Percentiles rank a stretch among this genome's conserved stretches.
Evolutionary conservation across 1,140 invertebrate genomes (phyloP).

Genomic region (Ericerus pela): DNA sequence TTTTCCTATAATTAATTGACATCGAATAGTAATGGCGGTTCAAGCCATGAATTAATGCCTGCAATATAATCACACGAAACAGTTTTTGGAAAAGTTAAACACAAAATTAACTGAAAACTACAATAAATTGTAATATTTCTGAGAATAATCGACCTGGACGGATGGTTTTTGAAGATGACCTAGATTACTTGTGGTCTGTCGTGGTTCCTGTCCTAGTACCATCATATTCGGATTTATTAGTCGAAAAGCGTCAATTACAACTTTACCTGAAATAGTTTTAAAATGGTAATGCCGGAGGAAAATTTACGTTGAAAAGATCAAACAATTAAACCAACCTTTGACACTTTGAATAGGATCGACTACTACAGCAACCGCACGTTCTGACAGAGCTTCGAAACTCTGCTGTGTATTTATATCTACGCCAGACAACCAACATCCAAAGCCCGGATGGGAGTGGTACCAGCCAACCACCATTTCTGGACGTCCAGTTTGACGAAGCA

Average conservation of each 20-base stretch:
- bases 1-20: conserved; percentile 98
- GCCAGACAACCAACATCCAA: conserved; percentile 99
- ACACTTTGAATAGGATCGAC: conserved; percentile 99
- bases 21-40: conserved; percentile 99
- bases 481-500: conserved; percentile 95
- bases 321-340: conserved; percentile 46
- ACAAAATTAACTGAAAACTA: no score
- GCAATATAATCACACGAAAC: no score
- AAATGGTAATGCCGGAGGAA: neutral
- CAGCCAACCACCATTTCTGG: conserved; percentile 99
- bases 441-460: conserved; percentile 99
- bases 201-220: conserved; percentile 94
- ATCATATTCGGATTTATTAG: conserved; percentile 99
- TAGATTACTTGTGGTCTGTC: conserved; percentile 97
- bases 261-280: conserved; percentile 44
- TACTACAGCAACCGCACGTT: conserved; percentile 96
- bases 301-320: neutral
- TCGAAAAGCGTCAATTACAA: conserved; percentile 87
- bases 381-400: conserved; percentile 95
- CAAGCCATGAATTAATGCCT: conserved; percentile 95
- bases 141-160: conserved; percentile 60
- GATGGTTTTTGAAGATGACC: conserved; percentile 98
- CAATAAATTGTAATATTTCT: no score
- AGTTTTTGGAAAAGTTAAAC: no score
- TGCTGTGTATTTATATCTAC: conserved; percentile 99